Base-by-base conservation (phyloP, 2,888 invertebrate species). In the Agrochola litura region DNA sequence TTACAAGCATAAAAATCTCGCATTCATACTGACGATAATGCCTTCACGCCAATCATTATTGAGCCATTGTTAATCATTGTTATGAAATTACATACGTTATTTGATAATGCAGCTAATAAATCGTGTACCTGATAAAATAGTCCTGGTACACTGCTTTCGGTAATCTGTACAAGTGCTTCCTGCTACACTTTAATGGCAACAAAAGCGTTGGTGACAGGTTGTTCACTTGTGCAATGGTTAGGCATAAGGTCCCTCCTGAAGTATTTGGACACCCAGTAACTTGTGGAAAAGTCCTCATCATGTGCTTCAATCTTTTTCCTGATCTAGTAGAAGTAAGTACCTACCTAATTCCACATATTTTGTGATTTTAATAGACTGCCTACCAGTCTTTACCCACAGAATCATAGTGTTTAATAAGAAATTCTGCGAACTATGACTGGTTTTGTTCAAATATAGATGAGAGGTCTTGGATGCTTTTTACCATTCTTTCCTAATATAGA, bases 1-100 rank as follows among this genome's bases (percentile, higher is more conserved):
- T 71, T 83, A 68, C 41, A 19, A 78, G 85, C 72, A 60, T 76
- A 60, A 71, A 77, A 76, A 78, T 78, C 60, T 71, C 60, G 41
- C 69, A 78, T 68, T 76, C 71, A 71, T 69, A 66, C 9, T 66
- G n/a, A 76, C 64, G 41, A 61, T 64, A 64, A 71, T 68, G 58
- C 49, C 30, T 58, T 83, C 81, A 75, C 60, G 74, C 58, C 74
- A 73, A 77, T 84, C 41, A 67, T 60, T 66, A 76, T 71, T 76
- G 60, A 65, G 72, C 49, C 56, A 72, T 84, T 77, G 83, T 74
- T n/a, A 25, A 72, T 58, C 22, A 74, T 71, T 56, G 71, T 71
- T 78, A 69, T 75, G 63, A 75, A 75, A 73, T 79, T 69, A 79
- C 30, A 30, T 64, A 56, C n/a, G 14, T 58, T 58, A 9, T 54